A percentile compares a stretch with the other conserved stretches of the same genome.
These are phyloP conservation scores for Nycticryphes semicollaris DNA, from an alignment of 2,113 vertebrate genomes.

Conservation along the genomic window DNA sequence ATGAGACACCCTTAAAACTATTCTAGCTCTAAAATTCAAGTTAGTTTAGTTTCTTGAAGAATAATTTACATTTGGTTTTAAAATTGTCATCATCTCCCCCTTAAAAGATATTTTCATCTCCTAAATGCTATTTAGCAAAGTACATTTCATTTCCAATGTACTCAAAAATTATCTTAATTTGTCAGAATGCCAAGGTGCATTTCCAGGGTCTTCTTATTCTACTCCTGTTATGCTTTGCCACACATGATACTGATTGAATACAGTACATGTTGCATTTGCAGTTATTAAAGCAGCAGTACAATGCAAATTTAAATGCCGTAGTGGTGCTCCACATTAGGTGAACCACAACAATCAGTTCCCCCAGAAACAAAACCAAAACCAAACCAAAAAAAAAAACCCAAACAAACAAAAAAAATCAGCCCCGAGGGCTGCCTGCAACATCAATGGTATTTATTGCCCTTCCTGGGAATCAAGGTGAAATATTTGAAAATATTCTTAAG, in stretches of 20 bases:
- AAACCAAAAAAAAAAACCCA: neutral
- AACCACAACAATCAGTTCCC: neutral
- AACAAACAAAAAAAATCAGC: neutral
- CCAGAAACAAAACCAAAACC: neutral
- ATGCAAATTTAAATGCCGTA: neutral
- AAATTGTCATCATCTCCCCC: neutral
- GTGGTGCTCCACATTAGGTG: neutral
- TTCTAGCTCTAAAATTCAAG: neutral
- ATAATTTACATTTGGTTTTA: neutral
- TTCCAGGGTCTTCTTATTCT: neutral
- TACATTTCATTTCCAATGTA: neutral
- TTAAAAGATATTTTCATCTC: neutral
- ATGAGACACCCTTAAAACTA: neutral
- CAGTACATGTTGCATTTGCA: neutral
- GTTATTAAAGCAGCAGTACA: neutral
- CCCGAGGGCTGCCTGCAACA: neutral
- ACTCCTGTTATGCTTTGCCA: neutral
- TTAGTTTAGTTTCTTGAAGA: neutral
- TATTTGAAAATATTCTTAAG: neutral
- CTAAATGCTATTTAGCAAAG: neutral
- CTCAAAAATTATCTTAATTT: neutral
- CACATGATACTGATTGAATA: neutral
- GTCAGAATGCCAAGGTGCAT: slow-evolving; percentile 13
- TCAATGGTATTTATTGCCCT: neutral
- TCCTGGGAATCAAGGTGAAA: neutral